Conservation (phyloP, 2,797 vertebrate species). For the Lutjanus argentimaculatus region DNA sequence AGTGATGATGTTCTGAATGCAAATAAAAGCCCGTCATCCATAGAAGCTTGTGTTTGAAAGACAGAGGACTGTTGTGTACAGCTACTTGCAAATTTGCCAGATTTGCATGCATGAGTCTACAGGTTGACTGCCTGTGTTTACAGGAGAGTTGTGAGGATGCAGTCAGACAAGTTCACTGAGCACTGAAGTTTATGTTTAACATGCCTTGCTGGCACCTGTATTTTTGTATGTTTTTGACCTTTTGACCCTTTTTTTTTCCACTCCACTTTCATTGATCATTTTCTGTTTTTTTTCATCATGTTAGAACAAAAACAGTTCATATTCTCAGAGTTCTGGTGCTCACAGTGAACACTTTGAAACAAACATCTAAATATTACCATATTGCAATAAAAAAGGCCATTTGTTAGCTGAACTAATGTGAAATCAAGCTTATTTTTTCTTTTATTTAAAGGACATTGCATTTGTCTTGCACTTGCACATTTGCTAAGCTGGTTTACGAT, state of each 20-base stretch:
- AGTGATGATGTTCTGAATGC: slow-evolving; percentile 14
- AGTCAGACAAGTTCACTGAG: slow-evolving; percentile 19
- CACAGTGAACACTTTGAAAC: not conserved
- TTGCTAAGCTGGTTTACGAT: not conserved
- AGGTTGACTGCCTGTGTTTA: slow-evolving; percentile 12
- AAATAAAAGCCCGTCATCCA: slow-evolving; percentile 21
- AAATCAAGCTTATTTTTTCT: too few relatives aligned
- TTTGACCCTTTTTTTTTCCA: not conserved
- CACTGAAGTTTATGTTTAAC: slow-evolving; percentile 20
- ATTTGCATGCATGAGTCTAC: slow-evolving; percentile 56
- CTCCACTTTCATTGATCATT: not conserved
- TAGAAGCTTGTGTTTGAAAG: not conserved
- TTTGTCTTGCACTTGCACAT: slow-evolving; percentile 1
- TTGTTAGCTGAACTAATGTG: not conserved
- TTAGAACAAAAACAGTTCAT: not conserved
- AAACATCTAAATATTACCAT: not conserved
- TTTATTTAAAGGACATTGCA: not conserved
- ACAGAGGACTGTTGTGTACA: slow-evolving; percentile 33
- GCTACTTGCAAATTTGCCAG: slow-evolving; percentile 35
- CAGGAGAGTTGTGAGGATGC: slow-evolving; percentile 5
- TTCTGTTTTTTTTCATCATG: not conserved
- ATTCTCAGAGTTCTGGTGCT: too few relatives aligned
- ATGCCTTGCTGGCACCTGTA: not conserved
- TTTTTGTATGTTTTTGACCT: not conserved
- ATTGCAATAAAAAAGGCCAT: not conserved